Evolutionary conservation across 2,113 vertebrate genomes (phyloP).

Genomic region (Xenopus tropicalis): UCB_Xtro_10.0 CM004451.2:30640501-30641000

Average conservation of each 20-base stretch:
- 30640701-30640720: not conserved
- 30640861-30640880: not conserved
- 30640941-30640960: no score
- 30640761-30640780: not conserved
- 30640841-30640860: not conserved
- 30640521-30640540: constrained; percentile 46
- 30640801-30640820: not conserved
- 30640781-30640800: not conserved
- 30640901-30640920: not conserved
- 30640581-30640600: constrained; percentile 23
- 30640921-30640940: no score
- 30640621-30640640: not conserved
- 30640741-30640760: constrained; percentile 11
- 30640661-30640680: not conserved
- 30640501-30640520: constrained; percentile 47
- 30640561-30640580: constrained; percentile 11
- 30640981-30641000: no score
- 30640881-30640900: not conserved
- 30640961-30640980: no score
- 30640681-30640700: not conserved
- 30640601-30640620: constrained; percentile 35
- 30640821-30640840: not conserved
- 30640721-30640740: not conserved
- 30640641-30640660: not conserved
- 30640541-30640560: constrained; percentile 41